Evolutionary conservation across 1,140 invertebrate species (phyloP).

Genomic region (Gonioctena quinquepunctata): DNA sequence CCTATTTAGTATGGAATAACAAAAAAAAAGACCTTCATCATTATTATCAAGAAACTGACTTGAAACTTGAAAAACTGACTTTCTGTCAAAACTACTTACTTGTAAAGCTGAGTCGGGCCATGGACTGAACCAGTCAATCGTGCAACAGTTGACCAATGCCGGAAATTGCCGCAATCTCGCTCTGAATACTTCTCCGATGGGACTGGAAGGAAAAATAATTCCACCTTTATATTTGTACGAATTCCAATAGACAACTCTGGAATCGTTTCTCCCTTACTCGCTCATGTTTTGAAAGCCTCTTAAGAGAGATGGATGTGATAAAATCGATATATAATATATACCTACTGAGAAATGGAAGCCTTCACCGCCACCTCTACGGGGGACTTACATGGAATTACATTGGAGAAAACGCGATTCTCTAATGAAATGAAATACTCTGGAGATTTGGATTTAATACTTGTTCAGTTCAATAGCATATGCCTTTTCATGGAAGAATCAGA

Average conservation of each 20-base stretch:
- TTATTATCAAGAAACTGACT: no score
- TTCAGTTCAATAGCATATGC: no score
- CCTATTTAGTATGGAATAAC: no score
- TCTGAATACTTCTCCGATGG: constrained; percentile 70
- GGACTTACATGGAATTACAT: no score
- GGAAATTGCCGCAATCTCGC: constrained; percentile 72
- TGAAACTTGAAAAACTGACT: neutral
- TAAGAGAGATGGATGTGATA: neutral
- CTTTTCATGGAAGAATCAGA: no score
- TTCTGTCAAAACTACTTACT: constrained; percentile 42
- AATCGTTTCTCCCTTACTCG: neutral
- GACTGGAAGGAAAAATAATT: constrained; percentile 57
- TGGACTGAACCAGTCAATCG: constrained; percentile 75
- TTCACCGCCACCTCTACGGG: no score
- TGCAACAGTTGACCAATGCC: constrained; percentile 75
- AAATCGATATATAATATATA: no score
- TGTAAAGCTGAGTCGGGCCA: constrained; percentile 69
- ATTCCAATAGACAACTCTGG: neutral
- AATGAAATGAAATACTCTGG: no score
- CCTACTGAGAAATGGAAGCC: no score
- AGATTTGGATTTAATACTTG: no score
- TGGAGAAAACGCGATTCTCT: no score
- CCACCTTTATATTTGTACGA: neutral
- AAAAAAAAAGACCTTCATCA: no score
- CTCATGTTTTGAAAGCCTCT: neutral